These are phyloP conservation scores for Drosophila asahinai DNA, from an alignment of 1,140 invertebrate genomes.

Conservation along the genomic window DNA sequence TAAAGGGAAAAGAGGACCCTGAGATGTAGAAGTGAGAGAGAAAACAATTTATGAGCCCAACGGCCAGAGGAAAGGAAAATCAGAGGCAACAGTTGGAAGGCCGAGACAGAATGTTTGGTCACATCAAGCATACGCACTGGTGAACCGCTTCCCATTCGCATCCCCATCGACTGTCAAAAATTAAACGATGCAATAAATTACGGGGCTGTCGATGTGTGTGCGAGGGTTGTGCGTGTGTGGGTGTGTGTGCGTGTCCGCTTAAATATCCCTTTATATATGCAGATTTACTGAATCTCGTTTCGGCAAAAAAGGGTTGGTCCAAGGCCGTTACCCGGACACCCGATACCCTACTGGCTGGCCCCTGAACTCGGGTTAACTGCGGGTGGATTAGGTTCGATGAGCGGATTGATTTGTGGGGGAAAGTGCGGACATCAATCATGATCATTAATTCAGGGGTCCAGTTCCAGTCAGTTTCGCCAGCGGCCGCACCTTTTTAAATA, in stretches of 20 bases:
- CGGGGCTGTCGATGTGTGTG: constrained; percentile 53
- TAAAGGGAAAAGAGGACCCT: not conserved
- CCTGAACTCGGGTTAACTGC: constrained; percentile 8
- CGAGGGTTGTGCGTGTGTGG: constrained; percentile 12
- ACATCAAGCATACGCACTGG: constrained; percentile 74
- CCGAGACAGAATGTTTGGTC: constrained; percentile 29
- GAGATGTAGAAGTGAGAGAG: not conserved
- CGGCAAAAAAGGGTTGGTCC: constrained; percentile 10
- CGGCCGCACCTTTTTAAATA: not conserved
- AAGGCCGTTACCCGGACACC: constrained; percentile 36
- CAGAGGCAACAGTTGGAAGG: constrained; percentile 26
- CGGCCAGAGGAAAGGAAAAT: not conserved
- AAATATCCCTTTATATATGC: constrained; percentile 37
- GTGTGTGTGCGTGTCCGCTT: constrained; percentile 48
- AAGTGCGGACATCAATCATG: constrained; percentile 10
- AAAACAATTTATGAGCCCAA: constrained; percentile 28
- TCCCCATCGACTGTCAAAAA: constrained; percentile 46
- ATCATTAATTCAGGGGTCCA: constrained; percentile 16
- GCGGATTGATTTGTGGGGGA: constrained; percentile 27
- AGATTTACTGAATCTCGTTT: constrained; percentile 12
- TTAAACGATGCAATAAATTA: constrained; percentile 79
- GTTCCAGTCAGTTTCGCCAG: not conserved
- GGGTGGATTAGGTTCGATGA: constrained; percentile 37
- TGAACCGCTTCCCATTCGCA: constrained; percentile 26
- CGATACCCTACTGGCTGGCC: constrained; percentile 15